Base-by-base conservation (phyloP, 2,113 vertebrate genomes). In the Cephalopterus ornatus region DNA sequence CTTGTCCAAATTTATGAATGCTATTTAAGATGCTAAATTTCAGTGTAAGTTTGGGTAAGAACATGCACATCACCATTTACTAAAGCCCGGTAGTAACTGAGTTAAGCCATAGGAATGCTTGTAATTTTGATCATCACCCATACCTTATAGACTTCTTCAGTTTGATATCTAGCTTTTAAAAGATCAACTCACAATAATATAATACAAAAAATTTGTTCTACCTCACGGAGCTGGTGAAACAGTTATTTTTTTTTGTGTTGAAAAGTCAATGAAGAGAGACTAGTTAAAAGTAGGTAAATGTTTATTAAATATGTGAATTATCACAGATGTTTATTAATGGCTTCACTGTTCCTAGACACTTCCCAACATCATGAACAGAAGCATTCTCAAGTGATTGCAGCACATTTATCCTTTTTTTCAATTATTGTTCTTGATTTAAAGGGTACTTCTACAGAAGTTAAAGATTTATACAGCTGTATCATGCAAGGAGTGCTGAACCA, bases 391-490 rank as follows among this genome's bases (percentile, higher is more conserved):
- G 56, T 50, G 70, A 89, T 63, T 72, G 12, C 41, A 94, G 50
- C 20, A 86, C 46, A 77, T 70, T 70, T 90, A 92, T 62, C 26
- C 20, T 62, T 90, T 70, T 70, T 82, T 88, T 50, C 27, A 79
- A 85, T 78, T 72, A 71, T 62, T 84, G 18, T 63, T 79, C 70
- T 30, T 87, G 73, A 95, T 92, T 89, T 82, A 94, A 85, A 65
- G 41, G 6, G 32, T 53, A 70, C 37, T 72, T 63, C 24, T 85
- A 47, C 19, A 68, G 59, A 67, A 27, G 76, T 63, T 89, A 49
- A 77, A 91, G 77, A 95, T 87, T 91, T 88, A 79, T 44, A 73
- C 9, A 87, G 53, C 32, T 61, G 32, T 75, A 89, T 78, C 66
- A 61, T 72, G 30, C 37, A 78, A 78, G 27, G 88, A 41, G 61